Base-by-base conservation (phyloP, 2,888 invertebrate species). In the Tenthredo distinguenda region DNA sequence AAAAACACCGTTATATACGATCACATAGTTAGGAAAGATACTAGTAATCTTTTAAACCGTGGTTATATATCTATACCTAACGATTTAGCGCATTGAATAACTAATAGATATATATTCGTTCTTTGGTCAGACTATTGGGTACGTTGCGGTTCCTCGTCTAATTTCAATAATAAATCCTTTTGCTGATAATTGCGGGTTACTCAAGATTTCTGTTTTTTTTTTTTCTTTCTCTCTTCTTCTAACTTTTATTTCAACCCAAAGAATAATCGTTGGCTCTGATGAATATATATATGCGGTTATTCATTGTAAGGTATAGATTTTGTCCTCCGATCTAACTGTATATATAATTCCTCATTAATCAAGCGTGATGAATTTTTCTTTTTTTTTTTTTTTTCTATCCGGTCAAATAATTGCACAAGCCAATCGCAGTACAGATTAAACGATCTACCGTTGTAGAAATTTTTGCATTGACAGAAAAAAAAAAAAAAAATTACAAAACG, bases 91-190 rank as follows among this genome's bases (percentile, higher is more conserved):
- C 21, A 62, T 62, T 21, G 26, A 62, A 62, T 62, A 26, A 62
- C 62, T 9, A 62, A 62, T 71, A 37, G 71, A 37, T 18, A n/a
- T 34, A 37, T 18, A 12, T 12, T 47, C 47, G 15, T 47, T 15
- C 47, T 47, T 47, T 15, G 15, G 47, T 47, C 1, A 47, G 47
- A 47, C 47, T 12, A 12, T 12, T 47, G 3, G 3, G 12, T 47
- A 15, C 5, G 31, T 31, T n/a, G 15, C 6, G 12, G 31, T 68
- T 21, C 74, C 74, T 74, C 26, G 40, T 74, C 74, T 74, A 9
- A 74, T 74, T 74, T 74, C 47, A 74, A 47, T 74, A 74, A 74
- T 74, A 74, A 74, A 74, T 74, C 74, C 40, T 26, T 74, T 74
- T 74, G 40, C 43, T 47, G 40, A 74, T 74, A 74, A 74, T 74